Evolutionary conservation across 2,797 vertebrate genomes (phyloP).

Genomic region (Anguilla marmorata): DNA sequence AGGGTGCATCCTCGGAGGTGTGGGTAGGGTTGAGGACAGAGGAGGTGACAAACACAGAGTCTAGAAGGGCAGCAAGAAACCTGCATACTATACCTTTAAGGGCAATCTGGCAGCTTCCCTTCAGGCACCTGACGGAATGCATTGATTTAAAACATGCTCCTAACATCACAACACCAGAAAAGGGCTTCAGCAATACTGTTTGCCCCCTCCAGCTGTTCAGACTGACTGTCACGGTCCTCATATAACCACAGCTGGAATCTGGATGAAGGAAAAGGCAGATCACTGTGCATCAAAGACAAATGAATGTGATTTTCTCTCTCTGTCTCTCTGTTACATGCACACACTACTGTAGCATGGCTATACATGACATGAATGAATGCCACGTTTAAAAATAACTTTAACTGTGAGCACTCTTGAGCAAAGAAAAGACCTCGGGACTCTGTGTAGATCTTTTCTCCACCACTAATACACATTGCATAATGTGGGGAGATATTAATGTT

Average conservation of each 20-base stretch:
- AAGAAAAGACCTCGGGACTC: conserved; percentile 25
- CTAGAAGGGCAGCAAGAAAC: no score
- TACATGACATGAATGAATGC: conserved; percentile 20
- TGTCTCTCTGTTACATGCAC: conserved; percentile 7
- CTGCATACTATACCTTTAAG: conserved; percentile 38
- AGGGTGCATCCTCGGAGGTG: no score
- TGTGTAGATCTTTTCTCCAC: conserved; percentile 43
- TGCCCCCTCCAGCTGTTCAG: conserved; percentile 28
- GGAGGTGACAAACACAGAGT: no score
- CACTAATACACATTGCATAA: conserved; percentile 66
- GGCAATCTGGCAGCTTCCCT: conserved; percentile 57
- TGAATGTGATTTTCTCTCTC: conserved; percentile 27
- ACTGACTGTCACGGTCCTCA: conserved; percentile 33
- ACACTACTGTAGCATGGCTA: conserved; percentile 10
- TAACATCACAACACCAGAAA: conserved; percentile 18
- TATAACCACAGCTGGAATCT: conserved; percentile 25
- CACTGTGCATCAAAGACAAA: conserved; percentile 15
- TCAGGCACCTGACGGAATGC: conserved; percentile 49
- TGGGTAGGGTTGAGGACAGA: no score
- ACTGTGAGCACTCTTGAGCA: background rate
- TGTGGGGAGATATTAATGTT: conserved; percentile 77
- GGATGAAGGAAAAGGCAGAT: conserved; percentile 42
- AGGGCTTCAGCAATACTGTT: conserved; percentile 17
- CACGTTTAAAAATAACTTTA: background rate
- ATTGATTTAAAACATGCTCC: conserved; percentile 54